phyloP scores from a whole-genome alignment of 2,113 vertebrate species.

The Pleuronectes platessa region DNA sequence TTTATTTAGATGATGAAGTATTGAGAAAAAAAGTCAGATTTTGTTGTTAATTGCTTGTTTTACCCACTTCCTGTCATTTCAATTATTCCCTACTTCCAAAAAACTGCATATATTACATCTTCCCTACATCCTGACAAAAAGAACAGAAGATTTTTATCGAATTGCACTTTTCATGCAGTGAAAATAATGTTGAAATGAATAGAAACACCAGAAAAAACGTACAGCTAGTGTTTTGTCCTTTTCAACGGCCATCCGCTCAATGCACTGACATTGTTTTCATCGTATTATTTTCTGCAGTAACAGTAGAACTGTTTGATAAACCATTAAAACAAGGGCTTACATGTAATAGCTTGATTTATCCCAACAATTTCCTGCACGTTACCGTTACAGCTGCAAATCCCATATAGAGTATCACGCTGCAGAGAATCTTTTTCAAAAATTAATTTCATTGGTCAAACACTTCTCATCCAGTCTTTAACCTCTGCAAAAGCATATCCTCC shows the following conservation, averaged over 20 bases:
- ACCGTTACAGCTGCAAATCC: constrained; percentile 44
- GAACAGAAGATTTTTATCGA: too few species aligned
- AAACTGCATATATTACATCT: not conserved
- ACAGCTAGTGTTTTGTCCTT: not conserved
- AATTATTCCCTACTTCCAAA: not conserved
- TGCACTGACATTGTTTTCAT: constrained; percentile 14
- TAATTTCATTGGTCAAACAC: constrained; percentile 53
- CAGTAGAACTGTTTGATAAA: constrained; percentile 51
- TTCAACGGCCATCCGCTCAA: not conserved
- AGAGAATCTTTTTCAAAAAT: constrained; percentile 32
- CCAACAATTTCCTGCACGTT: constrained; percentile 52
- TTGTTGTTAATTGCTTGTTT: not conserved
- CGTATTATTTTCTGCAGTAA: constrained; percentile 9
- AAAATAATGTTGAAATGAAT: too few species aligned
- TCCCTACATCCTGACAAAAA: too few species aligned
- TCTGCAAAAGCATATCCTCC: constrained; percentile 47
- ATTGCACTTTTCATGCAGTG: too few species aligned
- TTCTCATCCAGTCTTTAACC: constrained; percentile 41
- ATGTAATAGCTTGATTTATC: constrained; percentile 60
- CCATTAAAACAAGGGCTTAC: constrained; percentile 60
- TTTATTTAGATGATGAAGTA: not conserved
- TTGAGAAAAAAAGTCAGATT: too few species aligned
- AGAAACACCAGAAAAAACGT: not conserved
- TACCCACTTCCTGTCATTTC: too few species aligned
- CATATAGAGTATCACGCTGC: constrained; percentile 61